Evolutionary conservation across 2,888 invertebrate genomes (phyloP).

Genomic region (Cheilosia vernalis): DNA sequence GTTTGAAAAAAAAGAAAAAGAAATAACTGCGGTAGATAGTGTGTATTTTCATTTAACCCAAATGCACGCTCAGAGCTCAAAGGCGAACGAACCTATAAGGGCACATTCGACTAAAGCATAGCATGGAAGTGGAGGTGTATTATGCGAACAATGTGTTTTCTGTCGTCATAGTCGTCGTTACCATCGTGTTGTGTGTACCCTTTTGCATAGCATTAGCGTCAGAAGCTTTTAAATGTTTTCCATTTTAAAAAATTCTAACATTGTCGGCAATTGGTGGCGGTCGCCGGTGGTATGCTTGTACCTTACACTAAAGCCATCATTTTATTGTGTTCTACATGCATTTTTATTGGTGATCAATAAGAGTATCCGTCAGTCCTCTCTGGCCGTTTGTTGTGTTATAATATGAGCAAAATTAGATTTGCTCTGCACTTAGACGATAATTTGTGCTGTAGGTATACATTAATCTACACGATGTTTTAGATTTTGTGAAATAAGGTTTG

Average conservation of each 20-base stretch:
- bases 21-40: slow-evolving; percentile 9
- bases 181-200: slow-evolving; percentile 18
- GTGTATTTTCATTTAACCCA: slow-evolving; percentile 17
- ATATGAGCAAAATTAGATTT: neutral
- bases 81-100: slow-evolving; percentile 21
- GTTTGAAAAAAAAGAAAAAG: neutral
- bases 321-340: neutral
- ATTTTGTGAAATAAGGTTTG: too few relatives aligned
- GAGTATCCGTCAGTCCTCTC: neutral
- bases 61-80: slow-evolving; percentile 21
- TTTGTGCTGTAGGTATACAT: too few relatives aligned
- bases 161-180: neutral
- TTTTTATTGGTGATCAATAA: slow-evolving; percentile 2
- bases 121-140: slow-evolving; percentile 1
- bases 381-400: neutral
- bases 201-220: slow-evolving; percentile 15
- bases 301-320: neutral
- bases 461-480: too few relatives aligned
- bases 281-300: neutral
- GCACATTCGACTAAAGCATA: neutral
- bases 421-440: neutral
- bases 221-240: slow-evolving; percentile 8
- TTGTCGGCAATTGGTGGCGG: neutral
- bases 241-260: neutral
- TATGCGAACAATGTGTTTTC: slow-evolving; percentile 28